These are phyloP conservation scores for Hystrix cristata DNA, from an alignment of 2,113 vertebrate genomes.

Conservation along the genomic window DNA sequence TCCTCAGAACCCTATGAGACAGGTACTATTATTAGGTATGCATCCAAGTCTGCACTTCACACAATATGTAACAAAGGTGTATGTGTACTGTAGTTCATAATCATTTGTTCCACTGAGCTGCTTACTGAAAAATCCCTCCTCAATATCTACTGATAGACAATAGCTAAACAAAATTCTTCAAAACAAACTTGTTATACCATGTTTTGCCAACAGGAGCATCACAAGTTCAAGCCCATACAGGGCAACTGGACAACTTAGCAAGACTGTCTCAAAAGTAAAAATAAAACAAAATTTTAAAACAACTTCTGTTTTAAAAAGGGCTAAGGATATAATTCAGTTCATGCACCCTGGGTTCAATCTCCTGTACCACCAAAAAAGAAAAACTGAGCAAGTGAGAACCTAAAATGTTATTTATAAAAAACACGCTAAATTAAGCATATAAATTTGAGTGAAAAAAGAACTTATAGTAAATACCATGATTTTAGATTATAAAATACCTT, in stretches of 20 bases:
- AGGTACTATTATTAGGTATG: not conserved
- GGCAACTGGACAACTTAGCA: not conserved
- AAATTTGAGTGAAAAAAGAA: not conserved
- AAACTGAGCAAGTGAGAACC: not conserved
- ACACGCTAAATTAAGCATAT: constrained; percentile 1
- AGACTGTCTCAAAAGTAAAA: not conserved
- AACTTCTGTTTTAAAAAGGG: not conserved
- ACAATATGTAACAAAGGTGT: not conserved
- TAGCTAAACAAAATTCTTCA: not conserved
- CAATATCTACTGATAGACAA: not conserved
- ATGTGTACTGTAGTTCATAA: not conserved
- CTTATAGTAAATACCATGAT: not conserved
- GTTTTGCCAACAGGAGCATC: not conserved
- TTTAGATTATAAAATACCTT: not conserved
- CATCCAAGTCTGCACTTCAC: not conserved
- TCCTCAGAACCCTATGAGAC: not conserved
- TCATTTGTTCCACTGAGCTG: not conserved
- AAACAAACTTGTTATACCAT: not conserved
- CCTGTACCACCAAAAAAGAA: not conserved
- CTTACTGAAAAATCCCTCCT: not conserved
- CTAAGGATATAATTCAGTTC: not conserved
- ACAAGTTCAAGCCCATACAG: not conserved
- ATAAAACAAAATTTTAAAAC: not conserved
- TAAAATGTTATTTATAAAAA: not conserved
- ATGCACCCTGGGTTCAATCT: not conserved